Evolutionary conservation across 2,797 vertebrate species (phyloP).

Genomic region (Enteromius viviparus): DNA sequence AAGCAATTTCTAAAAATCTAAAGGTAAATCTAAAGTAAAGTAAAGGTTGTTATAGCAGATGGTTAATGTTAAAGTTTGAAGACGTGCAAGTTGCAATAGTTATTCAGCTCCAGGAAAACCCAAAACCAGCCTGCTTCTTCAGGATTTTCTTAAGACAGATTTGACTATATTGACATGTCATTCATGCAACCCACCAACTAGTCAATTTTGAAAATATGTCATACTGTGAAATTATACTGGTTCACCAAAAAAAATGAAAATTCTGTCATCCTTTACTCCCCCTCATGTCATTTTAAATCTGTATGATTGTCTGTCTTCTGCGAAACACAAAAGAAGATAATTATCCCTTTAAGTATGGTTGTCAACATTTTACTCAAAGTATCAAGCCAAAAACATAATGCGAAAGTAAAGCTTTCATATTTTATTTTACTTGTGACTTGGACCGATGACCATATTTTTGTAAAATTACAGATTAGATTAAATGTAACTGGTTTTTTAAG

Average conservation of each 20-base stretch:
- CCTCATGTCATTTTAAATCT: neutral
- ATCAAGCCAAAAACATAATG: neutral
- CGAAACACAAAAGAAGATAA: constrained; percentile 16
- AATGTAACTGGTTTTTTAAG: neutral
- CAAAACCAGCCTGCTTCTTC: neutral
- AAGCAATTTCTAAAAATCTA: neutral
- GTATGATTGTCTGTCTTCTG: neutral
- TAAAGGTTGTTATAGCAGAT: neutral
- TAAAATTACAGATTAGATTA: neutral
- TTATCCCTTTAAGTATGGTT: constrained; percentile 18
- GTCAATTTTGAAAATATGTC: constrained; percentile 5
- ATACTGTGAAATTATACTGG: neutral
- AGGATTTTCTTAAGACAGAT: neutral
- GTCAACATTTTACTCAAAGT: constrained; percentile 18
- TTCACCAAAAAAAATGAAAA: neutral
- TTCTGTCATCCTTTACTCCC: neutral
- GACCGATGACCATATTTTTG: neutral
- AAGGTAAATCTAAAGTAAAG: neutral
- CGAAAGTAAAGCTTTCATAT: neutral
- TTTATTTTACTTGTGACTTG: neutral
- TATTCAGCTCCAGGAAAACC: neutral
- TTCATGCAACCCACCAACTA: neutral
- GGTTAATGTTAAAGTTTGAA: neutral
- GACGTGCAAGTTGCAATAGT: neutral
- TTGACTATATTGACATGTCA: constrained; percentile 7